Percentiles rank a stretch among this genome's conserved stretches.
These are phyloP conservation scores for Lepidotrigona ventralis DNA, from an alignment of 1,140 invertebrate species.

Conservation along the genomic window DNA sequence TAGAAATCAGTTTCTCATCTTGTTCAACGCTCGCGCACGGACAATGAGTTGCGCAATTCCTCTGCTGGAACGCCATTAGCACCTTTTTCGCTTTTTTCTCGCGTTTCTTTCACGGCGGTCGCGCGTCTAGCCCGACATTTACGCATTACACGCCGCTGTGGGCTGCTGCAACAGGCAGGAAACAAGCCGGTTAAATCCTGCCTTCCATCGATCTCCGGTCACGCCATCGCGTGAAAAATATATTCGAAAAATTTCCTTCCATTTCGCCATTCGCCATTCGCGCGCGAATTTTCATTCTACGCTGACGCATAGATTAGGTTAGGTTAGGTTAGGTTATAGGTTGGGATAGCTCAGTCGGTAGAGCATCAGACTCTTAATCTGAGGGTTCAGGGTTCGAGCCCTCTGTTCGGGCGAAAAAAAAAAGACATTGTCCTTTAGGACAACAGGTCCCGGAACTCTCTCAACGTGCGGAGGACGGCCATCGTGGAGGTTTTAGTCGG, in stretches of 20 bases:
- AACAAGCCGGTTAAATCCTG: neutral
- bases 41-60: conserved; percentile 60
- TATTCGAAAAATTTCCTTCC: neutral
- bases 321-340: too few relatives aligned
- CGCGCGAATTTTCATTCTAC: neutral
- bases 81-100: conserved; percentile 1
- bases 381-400: too few relatives aligned
- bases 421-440: too few relatives aligned
- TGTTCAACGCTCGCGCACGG: conserved; percentile 21
- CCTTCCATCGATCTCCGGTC: neutral
- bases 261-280: neutral
- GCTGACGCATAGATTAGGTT: too few relatives aligned
- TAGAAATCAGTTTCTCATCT: conserved; percentile 23
- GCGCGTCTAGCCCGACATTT: neutral
- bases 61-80: conserved; percentile 5
- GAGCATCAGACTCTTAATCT: too few relatives aligned
- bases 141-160: neutral
- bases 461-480: too few relatives aligned
- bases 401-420: too few relatives aligned
- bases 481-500: too few relatives aligned
- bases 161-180: conserved; percentile 26
- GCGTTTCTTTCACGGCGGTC: neutral
- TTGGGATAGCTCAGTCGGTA: too few relatives aligned
- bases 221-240: too few relatives aligned
- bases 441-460: too few relatives aligned